Evolutionary conservation across 2,113 vertebrate species (phyloP).

Genomic region (Megaceryle torquata): DNA sequence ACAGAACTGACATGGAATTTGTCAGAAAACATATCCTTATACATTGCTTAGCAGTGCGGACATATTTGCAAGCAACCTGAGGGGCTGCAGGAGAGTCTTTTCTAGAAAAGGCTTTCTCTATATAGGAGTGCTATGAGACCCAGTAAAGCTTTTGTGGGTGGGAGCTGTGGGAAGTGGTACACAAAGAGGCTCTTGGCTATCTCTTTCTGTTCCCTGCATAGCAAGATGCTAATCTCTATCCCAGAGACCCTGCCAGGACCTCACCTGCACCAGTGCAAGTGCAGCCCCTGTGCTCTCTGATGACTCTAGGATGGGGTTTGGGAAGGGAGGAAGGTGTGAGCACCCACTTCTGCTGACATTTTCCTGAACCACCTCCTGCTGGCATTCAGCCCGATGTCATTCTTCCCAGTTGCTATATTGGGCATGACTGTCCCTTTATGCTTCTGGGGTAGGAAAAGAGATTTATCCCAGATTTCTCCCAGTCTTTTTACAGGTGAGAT

Average conservation of each 20-base stretch:
- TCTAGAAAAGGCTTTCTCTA: background rate
- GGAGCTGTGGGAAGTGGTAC: background rate
- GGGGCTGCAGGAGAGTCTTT: background rate
- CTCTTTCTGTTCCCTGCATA: background rate
- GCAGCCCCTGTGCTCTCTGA: accelerated
- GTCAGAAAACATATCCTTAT: background rate
- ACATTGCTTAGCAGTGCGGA: background rate
- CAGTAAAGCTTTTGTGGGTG: background rate
- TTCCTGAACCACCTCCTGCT: background rate
- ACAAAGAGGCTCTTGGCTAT: background rate
- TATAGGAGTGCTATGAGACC: background rate
- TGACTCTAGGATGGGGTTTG: background rate
- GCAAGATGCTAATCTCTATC: background rate
- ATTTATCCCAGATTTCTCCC: background rate
- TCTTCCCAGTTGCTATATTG: background rate
- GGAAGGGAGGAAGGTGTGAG: background rate
- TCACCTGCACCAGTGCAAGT: background rate
- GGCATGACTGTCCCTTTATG: background rate
- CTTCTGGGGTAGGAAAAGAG: background rate
- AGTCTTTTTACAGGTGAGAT: background rate
- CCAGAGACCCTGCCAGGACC: accelerated
- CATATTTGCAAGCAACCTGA: background rate
- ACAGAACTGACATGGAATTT: background rate
- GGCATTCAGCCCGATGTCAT: accelerated
- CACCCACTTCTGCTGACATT: background rate